phyloP scores from a whole-genome alignment of 1,140 invertebrate genomes.

The Danaus plexippus region DNA sequence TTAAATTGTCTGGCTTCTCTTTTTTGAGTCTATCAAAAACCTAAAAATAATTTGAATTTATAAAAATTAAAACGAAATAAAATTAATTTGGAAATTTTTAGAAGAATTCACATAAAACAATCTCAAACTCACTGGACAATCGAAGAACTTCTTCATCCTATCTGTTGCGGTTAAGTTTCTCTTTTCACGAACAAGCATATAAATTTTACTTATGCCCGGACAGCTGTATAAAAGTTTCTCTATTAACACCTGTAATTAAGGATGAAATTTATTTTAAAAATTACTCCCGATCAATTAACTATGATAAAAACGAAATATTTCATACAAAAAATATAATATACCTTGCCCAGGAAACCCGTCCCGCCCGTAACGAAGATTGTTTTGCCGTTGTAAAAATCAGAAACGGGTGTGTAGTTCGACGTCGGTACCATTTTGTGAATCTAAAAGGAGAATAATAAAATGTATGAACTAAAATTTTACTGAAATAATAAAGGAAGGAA shows the following conservation, averaged over 20 bases:
- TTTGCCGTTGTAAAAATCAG: slow-evolving; percentile 72
- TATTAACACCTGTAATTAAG: slow-evolving; percentile 29
- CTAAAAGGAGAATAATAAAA: too few relatives aligned
- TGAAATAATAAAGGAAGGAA: not conserved
- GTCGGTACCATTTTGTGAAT: not conserved
- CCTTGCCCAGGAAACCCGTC: slow-evolving; percentile 88
- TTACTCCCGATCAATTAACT: not conserved
- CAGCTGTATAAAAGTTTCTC: slow-evolving; percentile 34
- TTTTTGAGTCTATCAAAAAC: slow-evolving; percentile 77
- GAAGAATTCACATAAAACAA: too few relatives aligned
- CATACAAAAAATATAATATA: slow-evolving; percentile 25
- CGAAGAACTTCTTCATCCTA: slow-evolving; percentile 18
- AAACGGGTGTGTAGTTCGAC: slow-evolving; percentile 11
- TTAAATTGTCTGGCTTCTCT: slow-evolving; percentile 73
- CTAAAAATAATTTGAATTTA: slow-evolving; percentile 51
- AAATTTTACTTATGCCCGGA: slow-evolving; percentile 30
- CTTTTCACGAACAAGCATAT: slow-evolving; percentile 29
- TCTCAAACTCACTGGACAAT: slow-evolving; percentile 22
- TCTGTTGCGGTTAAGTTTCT: slow-evolving; percentile 13
- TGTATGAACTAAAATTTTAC: too few relatives aligned
- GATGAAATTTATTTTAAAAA: not conserved
- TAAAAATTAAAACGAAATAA: too few relatives aligned
- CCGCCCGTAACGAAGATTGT: slow-evolving; percentile 80
- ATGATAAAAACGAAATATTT: not conserved
- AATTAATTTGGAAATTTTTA: too few relatives aligned